Percentiles rank a stretch among this genome's conserved stretches.
phyloP scores from a whole-genome alignment of 2,797 vertebrate species.

The Eutrigla gurnardus region DNA sequence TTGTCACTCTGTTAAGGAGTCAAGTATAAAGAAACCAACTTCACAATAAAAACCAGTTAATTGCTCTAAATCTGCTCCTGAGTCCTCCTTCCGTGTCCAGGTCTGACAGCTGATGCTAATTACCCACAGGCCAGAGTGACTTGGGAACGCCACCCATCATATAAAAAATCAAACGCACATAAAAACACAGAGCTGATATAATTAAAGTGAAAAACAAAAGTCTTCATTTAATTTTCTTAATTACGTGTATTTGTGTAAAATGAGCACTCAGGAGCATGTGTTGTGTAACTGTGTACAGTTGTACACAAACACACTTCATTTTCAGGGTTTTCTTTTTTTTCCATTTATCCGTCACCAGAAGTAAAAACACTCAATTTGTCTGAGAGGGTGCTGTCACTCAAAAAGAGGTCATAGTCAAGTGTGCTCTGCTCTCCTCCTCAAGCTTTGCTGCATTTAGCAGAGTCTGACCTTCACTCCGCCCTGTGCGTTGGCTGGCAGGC shows the following conservation, averaged over 20 bases:
- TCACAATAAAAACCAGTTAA: too few relatives aligned
- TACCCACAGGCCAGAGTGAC: too few relatives aligned
- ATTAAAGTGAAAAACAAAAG: too few relatives aligned
- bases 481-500: not conserved
- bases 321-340: constrained; percentile 1
- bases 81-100: too few relatives aligned
- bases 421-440: not conserved
- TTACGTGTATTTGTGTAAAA: too few relatives aligned
- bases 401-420: constrained; percentile 8
- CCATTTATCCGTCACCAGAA: constrained; percentile 4
- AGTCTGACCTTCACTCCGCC: constrained; percentile 13
- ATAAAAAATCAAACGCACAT: not conserved
- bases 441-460: constrained; percentile 1
- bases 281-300: not conserved
- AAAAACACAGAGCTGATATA: not conserved
- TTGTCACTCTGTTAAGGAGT: too few relatives aligned
- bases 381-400: constrained; percentile 33
- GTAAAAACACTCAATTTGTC: constrained; percentile 1
- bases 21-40: too few relatives aligned
- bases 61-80: too few relatives aligned
- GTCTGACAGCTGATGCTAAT: too few relatives aligned
- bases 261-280: not conserved
- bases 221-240: too few relatives aligned
- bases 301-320: too few relatives aligned
- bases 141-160: too few relatives aligned